These are phyloP conservation scores for Zapus hudsonius DNA, from an alignment of 2,113 vertebrate genomes.

Conservation along the genomic window DNA sequence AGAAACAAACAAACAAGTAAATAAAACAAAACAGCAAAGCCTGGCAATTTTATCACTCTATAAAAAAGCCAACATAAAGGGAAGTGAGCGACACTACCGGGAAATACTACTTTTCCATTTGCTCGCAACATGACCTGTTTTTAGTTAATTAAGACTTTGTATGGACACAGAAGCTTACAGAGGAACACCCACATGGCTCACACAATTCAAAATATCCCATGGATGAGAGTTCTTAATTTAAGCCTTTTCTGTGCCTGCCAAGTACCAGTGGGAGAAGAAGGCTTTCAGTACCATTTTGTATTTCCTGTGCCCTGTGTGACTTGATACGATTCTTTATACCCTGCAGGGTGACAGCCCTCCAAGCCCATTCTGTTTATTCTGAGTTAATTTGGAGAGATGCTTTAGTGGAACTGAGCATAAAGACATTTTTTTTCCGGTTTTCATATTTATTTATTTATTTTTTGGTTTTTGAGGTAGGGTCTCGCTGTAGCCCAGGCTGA, in stretches of 20 bases:
- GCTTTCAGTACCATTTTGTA: conserved; percentile 63
- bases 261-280: conserved; percentile 73
- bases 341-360: conserved; percentile 41
- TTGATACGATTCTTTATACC: conserved; percentile 38
- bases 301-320: conserved; percentile 16
- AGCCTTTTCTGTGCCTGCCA: conserved; percentile 64
- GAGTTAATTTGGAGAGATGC: conserved; percentile 42
- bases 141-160: conserved; percentile 66
- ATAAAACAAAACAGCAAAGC: too few relatives aligned
- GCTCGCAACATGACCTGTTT: conserved; percentile 39
- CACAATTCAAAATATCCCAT: conserved; percentile 76
- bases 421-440: not conserved
- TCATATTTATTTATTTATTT: too few relatives aligned
- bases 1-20: too few relatives aligned
- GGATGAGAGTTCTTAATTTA: conserved; percentile 74
- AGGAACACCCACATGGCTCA: conserved; percentile 69
- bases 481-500: too few relatives aligned
- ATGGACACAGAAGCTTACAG: conserved; percentile 41
- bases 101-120: conserved; percentile 54
- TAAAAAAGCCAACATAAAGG: conserved; percentile 40
- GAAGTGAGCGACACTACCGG: conserved; percentile 24
- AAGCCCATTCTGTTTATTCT: conserved; percentile 27
- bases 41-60: conserved; percentile 13
- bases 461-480: too few relatives aligned
- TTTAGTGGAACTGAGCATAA: conserved; percentile 36